Base-by-base conservation (phyloP, 1,140 invertebrate genomes). In the Drosophila nigrodunni region DNA sequence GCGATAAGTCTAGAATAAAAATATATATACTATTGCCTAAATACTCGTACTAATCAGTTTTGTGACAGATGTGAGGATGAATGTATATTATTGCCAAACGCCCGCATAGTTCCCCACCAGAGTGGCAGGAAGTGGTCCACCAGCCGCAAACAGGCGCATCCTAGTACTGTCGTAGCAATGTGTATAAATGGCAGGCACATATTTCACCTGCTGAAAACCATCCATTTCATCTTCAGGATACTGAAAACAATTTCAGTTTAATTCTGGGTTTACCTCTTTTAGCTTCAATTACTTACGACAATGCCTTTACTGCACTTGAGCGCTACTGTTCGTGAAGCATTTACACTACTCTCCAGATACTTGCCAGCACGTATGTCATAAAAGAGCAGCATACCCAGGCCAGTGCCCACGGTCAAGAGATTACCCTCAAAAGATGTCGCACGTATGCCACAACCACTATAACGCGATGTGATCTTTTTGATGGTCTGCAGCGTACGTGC, bases 81-180 rank as follows among this genome's bases (percentile, higher is more conserved):
- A 11, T 43, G 59, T 41, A 64, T 54, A 44, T 78, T 92, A 95
- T 93, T 95, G 95, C 95, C 95, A 95, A 57, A 95, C 93, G 10
- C 94, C 95, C 25, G 95, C 95, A 92, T 95, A 95, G 93, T 97
- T 98, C 57, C 98, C 98, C 82, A 97, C 96, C 10, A 98, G 93
- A 72, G 96, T 97, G 39, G 97, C 96, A 3, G 97, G 97, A 46
- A 99, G 93, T 4, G 98, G 98, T 0, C 98, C 98, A 21, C 98
- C 98, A 44, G 98, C 98, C 0, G 97, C 96, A 94, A 99, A 99
- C 5, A 99, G 93, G 67, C 97, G 93, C 7, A 97, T 98, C 21
- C 97, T 97, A 55, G 96, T 97, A 75, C 95, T 95, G 93, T 99
- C 98, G 92, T 98, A 99, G 92, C 97, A 98, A 91, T 99, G 98